Evolutionary conservation across 2,113 vertebrate species (phyloP), one percentile per base, ranked within the genome.

Genomic region (Anser cygnoides): DNA sequence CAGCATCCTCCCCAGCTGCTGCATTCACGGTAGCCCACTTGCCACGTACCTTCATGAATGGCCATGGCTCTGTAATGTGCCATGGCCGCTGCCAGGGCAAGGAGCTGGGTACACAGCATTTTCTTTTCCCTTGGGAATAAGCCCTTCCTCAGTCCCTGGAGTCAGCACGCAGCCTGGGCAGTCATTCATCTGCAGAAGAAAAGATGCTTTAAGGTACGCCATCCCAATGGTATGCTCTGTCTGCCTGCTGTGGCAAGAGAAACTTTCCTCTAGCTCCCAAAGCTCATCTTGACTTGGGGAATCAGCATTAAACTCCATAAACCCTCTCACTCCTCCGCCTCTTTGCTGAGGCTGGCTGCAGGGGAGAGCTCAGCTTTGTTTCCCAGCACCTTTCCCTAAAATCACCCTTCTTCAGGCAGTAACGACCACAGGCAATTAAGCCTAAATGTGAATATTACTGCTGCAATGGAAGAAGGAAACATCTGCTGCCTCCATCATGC

Each of bases 11-110:
- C 63, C 21, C 29, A 67, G 33, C 6, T 35, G 23, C 14, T 35
- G 33, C 14, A 19, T n/a, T 72, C 6, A 8, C 2, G 10, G n/a
- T 10, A 46, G 6, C 57, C 44, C 66, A 6, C 28, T n/a, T 50
- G 54, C 15, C 49, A 59, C 93, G 4, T 80, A 97, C 96, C 95
- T 86, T 96, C 95, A 11, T 37, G 95, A 9, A 7, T 6, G 3
- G 79, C 85, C 78, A 72, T 3, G 0, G 70, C 83, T 91, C 17
- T 19, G 29, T 77, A 49, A 0, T 63, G 84, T 26, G 44, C 59
- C 62, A 41, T 8, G 59, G 92, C 65, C 43, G 44, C 71, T 2
- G 7, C 89, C 50, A 98, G 70, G 33, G 46, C 37, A 1, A 98
- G 74, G 71, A 97, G 41, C 33, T 17, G 72, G 13, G 52, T 31